Conservation (phyloP, 2,888 invertebrate genomes). For the Rhogogaster chlorosoma region DNA sequence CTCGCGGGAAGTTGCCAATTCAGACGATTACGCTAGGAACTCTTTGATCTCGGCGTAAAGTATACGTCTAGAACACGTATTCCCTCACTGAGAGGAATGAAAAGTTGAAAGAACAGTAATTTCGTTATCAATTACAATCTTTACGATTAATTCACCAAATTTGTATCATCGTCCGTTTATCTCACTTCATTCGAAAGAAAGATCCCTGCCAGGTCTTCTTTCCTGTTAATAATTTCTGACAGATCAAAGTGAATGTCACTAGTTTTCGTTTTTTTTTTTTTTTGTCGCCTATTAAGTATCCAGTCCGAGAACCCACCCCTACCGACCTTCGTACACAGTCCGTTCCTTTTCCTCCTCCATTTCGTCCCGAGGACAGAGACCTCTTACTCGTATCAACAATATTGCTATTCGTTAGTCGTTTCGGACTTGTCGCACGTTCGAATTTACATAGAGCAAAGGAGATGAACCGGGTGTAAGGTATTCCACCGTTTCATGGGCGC, state of each 20-base stretch:
- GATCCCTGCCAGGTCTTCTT: neutral
- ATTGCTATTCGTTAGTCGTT: neutral
- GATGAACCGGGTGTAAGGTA: neutral
- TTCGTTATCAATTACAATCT: neutral
- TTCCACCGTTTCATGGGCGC: neutral
- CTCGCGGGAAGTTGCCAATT: constrained; percentile 49
- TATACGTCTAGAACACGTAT: constrained; percentile 20
- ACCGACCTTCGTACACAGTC: neutral
- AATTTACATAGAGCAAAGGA: constrained; percentile 27
- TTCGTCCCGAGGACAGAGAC: neutral
- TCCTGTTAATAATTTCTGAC: neutral
- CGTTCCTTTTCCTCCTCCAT: neutral
- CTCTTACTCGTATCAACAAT: neutral
- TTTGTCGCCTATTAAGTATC: neutral
- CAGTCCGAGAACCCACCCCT: neutral
- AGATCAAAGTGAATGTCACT: neutral
- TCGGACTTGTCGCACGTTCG: constrained; percentile 24
- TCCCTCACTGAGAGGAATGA: neutral
- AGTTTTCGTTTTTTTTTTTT: neutral
- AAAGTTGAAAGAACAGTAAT: neutral
- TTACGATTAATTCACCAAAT: neutral
- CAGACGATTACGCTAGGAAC: constrained; percentile 38
- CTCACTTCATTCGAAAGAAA: neutral
- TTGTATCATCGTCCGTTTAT: neutral
- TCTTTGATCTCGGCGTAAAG: constrained; percentile 43